phyloP scores from a whole-genome alignment of 2,888 invertebrate genomes.

The Lumbricus terrestris region DNA sequence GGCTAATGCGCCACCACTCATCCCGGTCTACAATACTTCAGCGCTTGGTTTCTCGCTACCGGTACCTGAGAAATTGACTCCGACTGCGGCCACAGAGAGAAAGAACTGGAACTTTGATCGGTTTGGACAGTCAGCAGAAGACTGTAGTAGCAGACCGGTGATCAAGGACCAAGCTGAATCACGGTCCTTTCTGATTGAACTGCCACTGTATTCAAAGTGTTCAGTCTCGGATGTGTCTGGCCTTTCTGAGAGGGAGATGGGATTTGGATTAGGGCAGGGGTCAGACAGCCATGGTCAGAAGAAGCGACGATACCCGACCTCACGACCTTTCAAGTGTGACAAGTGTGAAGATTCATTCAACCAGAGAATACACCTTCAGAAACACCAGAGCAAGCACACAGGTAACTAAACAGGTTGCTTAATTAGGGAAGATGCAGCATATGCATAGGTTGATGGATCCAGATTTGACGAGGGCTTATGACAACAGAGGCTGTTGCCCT shows the following conservation, averaged over 20 bases:
- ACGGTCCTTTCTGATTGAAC: not conserved
- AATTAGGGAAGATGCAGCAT: not conserved
- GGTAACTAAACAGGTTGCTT: slow-evolving; percentile 39
- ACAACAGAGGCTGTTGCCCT: too few species aligned
- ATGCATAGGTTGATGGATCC: slow-evolving; percentile 15
- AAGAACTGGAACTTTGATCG: not conserved
- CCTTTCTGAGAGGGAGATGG: slow-evolving; percentile 6
- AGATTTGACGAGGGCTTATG: too few species aligned
- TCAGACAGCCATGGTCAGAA: slow-evolving; percentile 28
- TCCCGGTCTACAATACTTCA: not conserved
- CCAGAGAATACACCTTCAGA: slow-evolving; percentile 58
- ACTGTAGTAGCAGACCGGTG: not conserved
- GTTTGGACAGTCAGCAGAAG: not conserved
- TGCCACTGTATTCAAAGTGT: not conserved
- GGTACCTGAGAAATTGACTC: not conserved
- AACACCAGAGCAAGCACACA: slow-evolving; percentile 59
- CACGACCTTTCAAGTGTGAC: slow-evolving; percentile 55
- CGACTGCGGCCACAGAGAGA: not conserved
- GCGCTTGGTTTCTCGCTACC: not conserved
- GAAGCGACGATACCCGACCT: slow-evolving; percentile 48
- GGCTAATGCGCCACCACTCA: not conserved
- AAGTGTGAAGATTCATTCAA: slow-evolving; percentile 56
- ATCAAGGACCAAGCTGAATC: not conserved
- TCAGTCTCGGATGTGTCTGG: not conserved
- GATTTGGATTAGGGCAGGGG: slow-evolving; percentile 10